phyloP scores from a whole-genome alignment of 2,113 vertebrate genomes.

The Hiodon tergisus region DNA sequence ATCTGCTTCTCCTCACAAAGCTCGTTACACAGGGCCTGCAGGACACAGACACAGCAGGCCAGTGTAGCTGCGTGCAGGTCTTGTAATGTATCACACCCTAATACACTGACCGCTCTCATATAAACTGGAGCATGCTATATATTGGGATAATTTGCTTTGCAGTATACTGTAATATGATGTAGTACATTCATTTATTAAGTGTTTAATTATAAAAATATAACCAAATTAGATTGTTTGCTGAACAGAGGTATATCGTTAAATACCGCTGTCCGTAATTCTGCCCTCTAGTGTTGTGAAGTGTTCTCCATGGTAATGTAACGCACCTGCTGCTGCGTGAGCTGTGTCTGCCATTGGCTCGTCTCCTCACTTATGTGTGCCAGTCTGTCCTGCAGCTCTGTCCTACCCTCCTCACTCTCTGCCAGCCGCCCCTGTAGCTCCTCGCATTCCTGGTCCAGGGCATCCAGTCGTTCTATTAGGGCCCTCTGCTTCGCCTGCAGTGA shows the following conservation, averaged over 20 bases:
- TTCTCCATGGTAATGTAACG: neutral
- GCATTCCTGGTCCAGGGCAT: conserved; percentile 69
- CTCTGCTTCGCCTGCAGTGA: conserved; percentile 80
- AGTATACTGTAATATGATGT: too few species aligned
- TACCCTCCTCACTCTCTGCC: conserved; percentile 61
- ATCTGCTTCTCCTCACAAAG: conserved; percentile 66
- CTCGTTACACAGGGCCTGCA: conserved; percentile 58
- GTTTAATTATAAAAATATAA: too few species aligned
- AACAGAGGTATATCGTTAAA: neutral
- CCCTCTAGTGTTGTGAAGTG: neutral
- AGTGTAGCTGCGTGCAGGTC: neutral
- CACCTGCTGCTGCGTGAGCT: conserved; percentile 71
- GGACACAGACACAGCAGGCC: neutral
- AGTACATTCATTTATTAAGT: too few species aligned
- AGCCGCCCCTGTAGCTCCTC: conserved; percentile 69
- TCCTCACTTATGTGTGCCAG: conserved; percentile 53
- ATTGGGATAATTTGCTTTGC: too few species aligned
- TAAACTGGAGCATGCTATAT: too few species aligned
- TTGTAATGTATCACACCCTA: too few species aligned
- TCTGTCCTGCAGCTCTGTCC: conserved; percentile 51
- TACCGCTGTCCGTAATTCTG: neutral
- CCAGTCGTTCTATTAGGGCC: conserved; percentile 69
- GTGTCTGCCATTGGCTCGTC: conserved; percentile 49
- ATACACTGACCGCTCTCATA: too few species aligned
- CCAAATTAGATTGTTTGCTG: neutral